Conservation (phyloP, 2,113 vertebrate species). For the Pteronura brasiliensis region DNA sequence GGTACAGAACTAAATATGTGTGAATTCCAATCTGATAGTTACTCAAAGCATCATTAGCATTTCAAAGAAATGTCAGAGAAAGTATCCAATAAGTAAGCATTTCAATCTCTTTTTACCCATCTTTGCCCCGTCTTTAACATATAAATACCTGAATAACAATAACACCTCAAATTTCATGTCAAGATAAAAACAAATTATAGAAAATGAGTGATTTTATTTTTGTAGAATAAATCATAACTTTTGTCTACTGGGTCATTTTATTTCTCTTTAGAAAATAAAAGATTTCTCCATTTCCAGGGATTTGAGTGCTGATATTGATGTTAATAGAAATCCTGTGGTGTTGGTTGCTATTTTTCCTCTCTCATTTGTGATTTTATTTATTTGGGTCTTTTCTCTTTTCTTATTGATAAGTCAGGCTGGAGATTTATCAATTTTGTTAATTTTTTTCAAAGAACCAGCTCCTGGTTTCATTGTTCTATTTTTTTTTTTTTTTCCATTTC, state of each 20-base stretch:
- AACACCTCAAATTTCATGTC: conserved; percentile 13
- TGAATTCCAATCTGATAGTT: conserved; percentile 65
- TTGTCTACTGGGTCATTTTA: not conserved
- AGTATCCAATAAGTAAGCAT: conserved; percentile 12
- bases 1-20: conserved; percentile 48
- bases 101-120: not conserved
- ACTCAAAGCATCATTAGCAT: conserved; percentile 62
- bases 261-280: not conserved
- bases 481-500: not conserved
- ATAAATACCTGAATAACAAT: conserved; percentile 1
- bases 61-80: conserved; percentile 67
- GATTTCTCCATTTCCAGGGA: not conserved
- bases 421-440: not conserved
- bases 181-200: conserved; percentile 21
- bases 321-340: not conserved
- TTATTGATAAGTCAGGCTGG: not conserved
- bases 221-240: not conserved
- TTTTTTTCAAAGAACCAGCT: not conserved
- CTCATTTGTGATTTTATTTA: not conserved
- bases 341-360: not conserved
- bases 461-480: not conserved
- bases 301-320: not conserved
- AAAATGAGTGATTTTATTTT: conserved; percentile 28
- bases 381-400: not conserved
- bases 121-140: conserved; percentile 36